phyloP scores from a whole-genome alignment of 2,888 invertebrate species.

The Phyllotreta cruciferae region DNA sequence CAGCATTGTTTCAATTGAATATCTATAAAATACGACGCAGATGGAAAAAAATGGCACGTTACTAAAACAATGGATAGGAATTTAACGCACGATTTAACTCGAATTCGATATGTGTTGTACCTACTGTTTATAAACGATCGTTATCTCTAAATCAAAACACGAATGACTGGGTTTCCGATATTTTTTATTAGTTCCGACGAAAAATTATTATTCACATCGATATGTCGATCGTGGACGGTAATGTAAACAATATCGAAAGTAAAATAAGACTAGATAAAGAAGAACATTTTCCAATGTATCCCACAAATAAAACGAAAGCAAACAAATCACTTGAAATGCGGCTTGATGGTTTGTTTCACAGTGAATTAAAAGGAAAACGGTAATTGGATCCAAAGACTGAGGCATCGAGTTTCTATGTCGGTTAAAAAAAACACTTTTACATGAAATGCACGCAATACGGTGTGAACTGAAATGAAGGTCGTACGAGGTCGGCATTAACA shows the following conservation, averaged over 20 bases:
- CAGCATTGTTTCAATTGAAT: conserved; percentile 6
- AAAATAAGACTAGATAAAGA: neutral
- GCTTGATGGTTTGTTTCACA: conserved; percentile 23
- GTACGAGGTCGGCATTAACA: conserved; percentile 40
- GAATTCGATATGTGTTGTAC: conserved; percentile 3
- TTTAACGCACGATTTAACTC: conserved; percentile 12
- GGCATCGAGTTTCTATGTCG: conserved; percentile 32
- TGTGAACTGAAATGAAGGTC: conserved; percentile 40
- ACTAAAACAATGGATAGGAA: conserved; percentile 1
- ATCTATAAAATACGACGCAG: conserved; percentile 4
- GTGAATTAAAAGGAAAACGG: conserved; percentile 33
- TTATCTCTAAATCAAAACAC: conserved; percentile 9
- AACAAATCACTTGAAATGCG: conserved; percentile 9
- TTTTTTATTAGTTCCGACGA: conserved; percentile 9
- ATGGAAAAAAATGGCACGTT: conserved; percentile 7
- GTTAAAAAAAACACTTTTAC: conserved; percentile 36
- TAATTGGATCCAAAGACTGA: conserved; percentile 28
- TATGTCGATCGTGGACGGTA: neutral
- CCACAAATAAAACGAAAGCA: neutral
- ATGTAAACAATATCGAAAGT: too few relatives aligned
- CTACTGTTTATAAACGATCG: conserved; percentile 14
- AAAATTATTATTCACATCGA: conserved; percentile 8
- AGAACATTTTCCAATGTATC: neutral
- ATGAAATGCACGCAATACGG: conserved; percentile 42
- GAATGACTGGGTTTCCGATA: conserved; percentile 4